Evolutionary conservation across 2,797 vertebrate species (phyloP).

Genomic region (Myiotriccus ornatus): DNA sequence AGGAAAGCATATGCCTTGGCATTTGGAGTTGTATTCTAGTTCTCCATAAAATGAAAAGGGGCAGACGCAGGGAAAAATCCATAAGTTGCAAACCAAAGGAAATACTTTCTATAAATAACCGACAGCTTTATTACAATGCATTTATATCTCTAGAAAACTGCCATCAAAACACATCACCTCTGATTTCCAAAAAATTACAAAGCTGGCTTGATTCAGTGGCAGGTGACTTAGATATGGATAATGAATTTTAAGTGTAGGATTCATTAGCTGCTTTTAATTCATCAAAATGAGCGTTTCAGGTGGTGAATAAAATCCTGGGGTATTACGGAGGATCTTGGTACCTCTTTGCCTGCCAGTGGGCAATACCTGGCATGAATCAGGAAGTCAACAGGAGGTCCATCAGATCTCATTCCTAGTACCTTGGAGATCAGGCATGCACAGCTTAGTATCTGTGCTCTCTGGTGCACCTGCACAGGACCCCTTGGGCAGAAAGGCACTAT

Average conservation of each 20-base stretch:
- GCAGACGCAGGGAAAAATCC: background rate
- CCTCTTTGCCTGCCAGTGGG: background rate
- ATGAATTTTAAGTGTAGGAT: background rate
- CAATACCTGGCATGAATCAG: background rate
- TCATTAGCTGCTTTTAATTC: background rate
- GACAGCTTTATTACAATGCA: background rate
- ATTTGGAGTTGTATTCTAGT: background rate
- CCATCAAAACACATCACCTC: background rate
- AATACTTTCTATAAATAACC: background rate
- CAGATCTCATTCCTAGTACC: fast-evolving
- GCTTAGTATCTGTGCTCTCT: background rate
- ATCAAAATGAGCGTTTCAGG: background rate
- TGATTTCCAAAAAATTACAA: background rate
- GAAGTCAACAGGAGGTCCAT: fast-evolving
- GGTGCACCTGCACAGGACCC: fast-evolving
- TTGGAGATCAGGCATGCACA: background rate
- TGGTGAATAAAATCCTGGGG: background rate
- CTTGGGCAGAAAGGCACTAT: background rate
- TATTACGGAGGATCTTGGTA: background rate
- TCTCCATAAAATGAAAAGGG: background rate
- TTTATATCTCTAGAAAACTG: background rate
- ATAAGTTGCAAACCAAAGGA: background rate
- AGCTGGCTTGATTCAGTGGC: background rate
- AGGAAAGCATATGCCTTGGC: background rate
- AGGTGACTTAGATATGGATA: background rate